phyloP scores from a whole-genome alignment of 2,888 invertebrate species.

The Strigamia maritima region DNA sequence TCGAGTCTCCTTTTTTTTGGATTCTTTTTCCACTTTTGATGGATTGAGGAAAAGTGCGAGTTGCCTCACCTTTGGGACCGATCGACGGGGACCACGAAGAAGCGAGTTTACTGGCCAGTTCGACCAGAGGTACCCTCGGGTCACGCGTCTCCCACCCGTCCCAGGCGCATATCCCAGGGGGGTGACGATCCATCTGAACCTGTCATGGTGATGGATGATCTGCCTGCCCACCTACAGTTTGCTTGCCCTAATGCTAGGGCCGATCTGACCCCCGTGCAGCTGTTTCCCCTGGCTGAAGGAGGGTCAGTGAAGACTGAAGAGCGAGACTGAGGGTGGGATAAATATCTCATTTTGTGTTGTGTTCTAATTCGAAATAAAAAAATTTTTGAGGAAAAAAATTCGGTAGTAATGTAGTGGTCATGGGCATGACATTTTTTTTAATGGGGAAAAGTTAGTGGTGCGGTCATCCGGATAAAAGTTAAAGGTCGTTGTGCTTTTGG shows the following conservation, averaged over 20 bases:
- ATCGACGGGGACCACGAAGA: background rate
- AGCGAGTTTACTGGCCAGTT: background rate
- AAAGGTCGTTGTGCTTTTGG: background rate
- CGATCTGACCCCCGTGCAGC: constrained; percentile 5
- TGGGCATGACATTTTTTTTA: background rate
- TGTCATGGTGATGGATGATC: constrained; percentile 31
- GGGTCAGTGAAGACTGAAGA: background rate
- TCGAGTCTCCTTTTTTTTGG: too few relatives aligned
- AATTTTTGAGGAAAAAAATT: too few relatives aligned
- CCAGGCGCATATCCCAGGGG: constrained; percentile 45
- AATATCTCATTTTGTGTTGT: background rate
- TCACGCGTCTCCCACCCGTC: constrained; percentile 47
- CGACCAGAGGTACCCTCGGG: background rate
- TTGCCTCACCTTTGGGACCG: background rate
- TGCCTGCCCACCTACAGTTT: constrained; percentile 21
- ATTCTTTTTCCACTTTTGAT: background rate
- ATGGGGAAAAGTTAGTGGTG: background rate
- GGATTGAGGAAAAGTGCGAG: constrained; percentile 9
- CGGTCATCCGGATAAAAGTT: background rate
- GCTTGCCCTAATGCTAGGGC: background rate
- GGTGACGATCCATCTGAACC: constrained; percentile 28
- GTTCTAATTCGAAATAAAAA: too few relatives aligned
- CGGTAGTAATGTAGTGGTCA: background rate
- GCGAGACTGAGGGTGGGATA: background rate
- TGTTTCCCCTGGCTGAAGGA: constrained; percentile 3